phyloP scores from a whole-genome alignment of 2,113 vertebrate genomes.

The Passer domesticus region DNA sequence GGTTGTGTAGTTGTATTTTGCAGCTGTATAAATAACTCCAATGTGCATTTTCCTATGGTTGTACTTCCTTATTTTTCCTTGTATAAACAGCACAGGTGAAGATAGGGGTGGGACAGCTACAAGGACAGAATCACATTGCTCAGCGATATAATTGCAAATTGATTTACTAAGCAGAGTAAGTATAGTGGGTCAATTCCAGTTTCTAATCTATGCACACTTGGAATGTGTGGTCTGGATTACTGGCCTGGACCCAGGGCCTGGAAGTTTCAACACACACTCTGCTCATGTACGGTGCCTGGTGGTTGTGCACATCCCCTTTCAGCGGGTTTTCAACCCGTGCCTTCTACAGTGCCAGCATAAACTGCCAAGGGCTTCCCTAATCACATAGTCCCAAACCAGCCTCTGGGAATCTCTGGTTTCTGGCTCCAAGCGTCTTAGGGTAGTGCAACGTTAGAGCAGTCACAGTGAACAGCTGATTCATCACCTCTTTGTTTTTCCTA shows the following conservation, averaged over 20 bases:
- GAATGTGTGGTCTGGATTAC: accelerated
- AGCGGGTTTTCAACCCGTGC: accelerated
- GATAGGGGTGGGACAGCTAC: not conserved
- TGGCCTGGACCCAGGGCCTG: not conserved
- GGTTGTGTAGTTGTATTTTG: not conserved
- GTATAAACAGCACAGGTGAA: not conserved
- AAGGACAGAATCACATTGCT: not conserved
- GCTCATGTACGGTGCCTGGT: not conserved
- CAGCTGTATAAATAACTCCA: not conserved
- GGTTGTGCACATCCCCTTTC: accelerated
- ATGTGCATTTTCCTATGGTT: not conserved
- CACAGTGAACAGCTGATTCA: not conserved
- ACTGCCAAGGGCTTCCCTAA: not conserved
- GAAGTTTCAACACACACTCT: not conserved
- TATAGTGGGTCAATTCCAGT: not conserved
- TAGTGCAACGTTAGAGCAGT: not conserved
- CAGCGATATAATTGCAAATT: not conserved
- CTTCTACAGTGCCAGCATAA: not conserved
- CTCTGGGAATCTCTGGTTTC: not conserved
- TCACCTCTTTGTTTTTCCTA: not conserved
- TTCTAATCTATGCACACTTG: not conserved
- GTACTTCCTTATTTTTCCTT: not conserved
- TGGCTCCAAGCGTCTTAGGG: not conserved
- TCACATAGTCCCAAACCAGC: accelerated
- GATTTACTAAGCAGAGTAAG: not conserved